Conservation (phyloP, 2,797 vertebrate genomes). For the Anguilla marmorata region DNA sequence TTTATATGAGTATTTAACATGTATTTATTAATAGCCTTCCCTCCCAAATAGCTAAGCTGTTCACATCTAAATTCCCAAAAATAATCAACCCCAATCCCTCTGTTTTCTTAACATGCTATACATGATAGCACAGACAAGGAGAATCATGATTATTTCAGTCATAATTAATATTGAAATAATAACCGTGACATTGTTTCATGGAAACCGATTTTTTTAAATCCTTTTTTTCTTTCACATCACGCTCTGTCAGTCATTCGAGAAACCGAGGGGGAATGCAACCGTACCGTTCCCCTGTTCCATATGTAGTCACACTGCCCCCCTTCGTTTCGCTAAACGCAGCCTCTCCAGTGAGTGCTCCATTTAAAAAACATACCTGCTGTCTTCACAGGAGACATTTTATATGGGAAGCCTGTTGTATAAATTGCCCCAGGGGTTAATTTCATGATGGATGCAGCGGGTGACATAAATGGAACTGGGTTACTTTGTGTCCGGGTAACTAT, state of each 20-base stretch:
- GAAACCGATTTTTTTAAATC: neutral
- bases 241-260: neutral
- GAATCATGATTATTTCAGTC: neutral
- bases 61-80: neutral
- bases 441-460: neutral
- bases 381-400: neutral
- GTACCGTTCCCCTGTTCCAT: neutral
- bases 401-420: neutral
- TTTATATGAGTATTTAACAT: no score
- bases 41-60: neutral
- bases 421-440: constrained; percentile 13
- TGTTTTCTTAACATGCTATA: neutral
- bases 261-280: neutral
- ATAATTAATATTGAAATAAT: neutral
- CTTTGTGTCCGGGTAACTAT: neutral
- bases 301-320: neutral
- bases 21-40: no score
- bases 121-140: neutral
- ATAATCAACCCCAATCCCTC: neutral
- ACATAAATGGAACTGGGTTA: constrained; percentile 12
- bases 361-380: neutral
- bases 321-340: neutral
- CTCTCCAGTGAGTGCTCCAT: neutral
- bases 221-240: neutral
- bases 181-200: neutral